phyloP scores from a whole-genome alignment of 2,113 vertebrate species.

The Empidonax alnorum region DNA sequence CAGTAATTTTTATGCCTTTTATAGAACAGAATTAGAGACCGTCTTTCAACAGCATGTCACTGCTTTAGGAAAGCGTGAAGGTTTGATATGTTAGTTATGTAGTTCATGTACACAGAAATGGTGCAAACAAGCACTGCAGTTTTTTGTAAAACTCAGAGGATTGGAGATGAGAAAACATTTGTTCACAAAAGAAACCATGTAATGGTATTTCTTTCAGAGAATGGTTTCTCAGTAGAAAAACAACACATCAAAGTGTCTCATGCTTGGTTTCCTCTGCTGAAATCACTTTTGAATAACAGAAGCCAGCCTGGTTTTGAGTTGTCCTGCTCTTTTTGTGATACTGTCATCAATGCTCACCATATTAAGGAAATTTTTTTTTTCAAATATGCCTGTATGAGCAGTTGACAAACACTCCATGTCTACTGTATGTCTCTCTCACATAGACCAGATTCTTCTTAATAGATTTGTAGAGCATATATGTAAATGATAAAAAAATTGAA shows the following conservation, averaged over 20 bases:
- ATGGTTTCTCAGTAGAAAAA: background rate
- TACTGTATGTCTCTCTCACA: background rate
- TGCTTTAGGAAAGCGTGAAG: background rate
- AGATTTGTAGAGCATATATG: background rate
- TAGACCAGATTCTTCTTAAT: background rate
- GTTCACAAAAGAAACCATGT: background rate
- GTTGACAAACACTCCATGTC: background rate
- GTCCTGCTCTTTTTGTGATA: background rate
- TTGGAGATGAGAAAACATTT: background rate
- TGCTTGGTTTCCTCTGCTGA: background rate
- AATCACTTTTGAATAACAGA: background rate
- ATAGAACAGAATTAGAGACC: background rate
- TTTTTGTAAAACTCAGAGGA: background rate
- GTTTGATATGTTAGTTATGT: background rate
- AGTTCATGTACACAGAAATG: background rate
- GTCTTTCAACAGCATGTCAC: background rate
- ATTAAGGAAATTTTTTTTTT: background rate
- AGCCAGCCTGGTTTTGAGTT: background rate
- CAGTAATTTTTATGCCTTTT: background rate
- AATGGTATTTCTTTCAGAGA: background rate
- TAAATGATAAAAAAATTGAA: background rate
- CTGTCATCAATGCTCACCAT: background rate
- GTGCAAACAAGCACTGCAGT: background rate
- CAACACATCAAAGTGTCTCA: background rate
- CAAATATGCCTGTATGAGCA: background rate